Evolutionary conservation across 2,888 invertebrate species (phyloP), one percentile per base, ranked within the genome.

Genomic region (Apotomis turbidana): DNA sequence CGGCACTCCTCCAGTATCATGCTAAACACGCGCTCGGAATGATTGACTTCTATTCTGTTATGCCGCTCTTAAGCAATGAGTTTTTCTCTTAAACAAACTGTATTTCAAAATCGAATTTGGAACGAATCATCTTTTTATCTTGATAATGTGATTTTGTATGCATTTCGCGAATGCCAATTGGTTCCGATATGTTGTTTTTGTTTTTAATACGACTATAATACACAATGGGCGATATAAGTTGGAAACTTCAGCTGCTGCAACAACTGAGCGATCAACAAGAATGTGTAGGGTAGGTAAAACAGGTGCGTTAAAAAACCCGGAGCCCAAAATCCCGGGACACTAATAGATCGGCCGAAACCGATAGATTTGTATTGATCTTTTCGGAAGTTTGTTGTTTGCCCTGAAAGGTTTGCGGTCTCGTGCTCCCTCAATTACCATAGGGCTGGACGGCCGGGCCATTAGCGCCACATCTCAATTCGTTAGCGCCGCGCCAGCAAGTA

Each of bases 11-110:
- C 86, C 81, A 87, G 79, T 82, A 78, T 83, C 79, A 84, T 83
- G 83, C 82, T 87, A 88, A 88, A 88, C 87, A 87, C 84, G 81
- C 84, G 83, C 82, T 81, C 81, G 81, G 79, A 84, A 84, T 90
- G 87, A 90, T 87, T 88, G 88, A 90, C 90, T 89, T 80, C 78
- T 78, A 79, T 83, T 85, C 82, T 81, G 77, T 81, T 71, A 62
- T 62, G 61, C 77, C 78, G 75, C 78, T 81, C 83, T 85, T 81
- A 78, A 80, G 77, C 76, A 86, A 84, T 83, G 87, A 81, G 77
- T 81, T 84, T 81, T 81, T 77, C 71, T 74, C 74, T 75, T 80
- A 80, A 81, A 79, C 82, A 76, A 80, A 85, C 83, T 83, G 83
- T 80, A 78, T 79, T 76, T 78, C 77, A 76, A 72, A 72, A 78